Conservation (phyloP, 2,797 vertebrate genomes). For the Malurus splendens region DNA sequence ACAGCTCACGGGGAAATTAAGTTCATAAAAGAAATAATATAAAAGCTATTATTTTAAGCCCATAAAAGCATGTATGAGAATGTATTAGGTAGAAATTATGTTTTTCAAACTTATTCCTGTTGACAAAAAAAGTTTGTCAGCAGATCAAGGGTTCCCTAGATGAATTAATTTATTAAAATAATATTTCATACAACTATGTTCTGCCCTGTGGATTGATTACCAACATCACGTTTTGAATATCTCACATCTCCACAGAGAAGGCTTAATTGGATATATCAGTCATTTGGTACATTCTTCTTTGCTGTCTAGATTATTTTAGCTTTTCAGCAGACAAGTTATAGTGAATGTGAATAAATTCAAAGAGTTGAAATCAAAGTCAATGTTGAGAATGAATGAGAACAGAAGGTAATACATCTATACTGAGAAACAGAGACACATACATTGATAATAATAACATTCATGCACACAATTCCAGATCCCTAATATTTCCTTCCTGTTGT, state of each 20-base stretch:
- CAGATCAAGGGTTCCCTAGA: neutral
- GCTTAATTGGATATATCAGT: conserved; percentile 46
- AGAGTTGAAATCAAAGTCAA: neutral
- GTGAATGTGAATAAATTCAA: conserved; percentile 16
- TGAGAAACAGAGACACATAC: neutral
- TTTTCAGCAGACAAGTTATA: neutral
- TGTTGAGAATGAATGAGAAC: neutral
- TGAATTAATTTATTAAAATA: conserved; percentile 45
- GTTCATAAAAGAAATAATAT: neutral
- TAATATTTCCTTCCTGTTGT: neutral
- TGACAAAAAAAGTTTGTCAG: neutral
- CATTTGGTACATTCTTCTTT: conserved; percentile 25
- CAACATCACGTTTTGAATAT: conserved; percentile 5
- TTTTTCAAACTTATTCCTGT: neutral
- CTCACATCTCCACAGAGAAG: conserved; percentile 1
- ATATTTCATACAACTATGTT: conserved; percentile 25
- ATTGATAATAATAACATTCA: neutral
- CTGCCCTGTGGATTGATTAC: neutral
- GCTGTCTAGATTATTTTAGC: neutral
- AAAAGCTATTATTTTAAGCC: neutral
- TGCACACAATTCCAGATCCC: neutral
- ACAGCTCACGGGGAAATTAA: neutral
- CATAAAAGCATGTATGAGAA: neutral
- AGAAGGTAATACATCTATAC: neutral
- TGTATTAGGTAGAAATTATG: neutral